Base-by-base conservation (phyloP, 1,140 invertebrate genomes). In the Drosophila busckii region DNA sequence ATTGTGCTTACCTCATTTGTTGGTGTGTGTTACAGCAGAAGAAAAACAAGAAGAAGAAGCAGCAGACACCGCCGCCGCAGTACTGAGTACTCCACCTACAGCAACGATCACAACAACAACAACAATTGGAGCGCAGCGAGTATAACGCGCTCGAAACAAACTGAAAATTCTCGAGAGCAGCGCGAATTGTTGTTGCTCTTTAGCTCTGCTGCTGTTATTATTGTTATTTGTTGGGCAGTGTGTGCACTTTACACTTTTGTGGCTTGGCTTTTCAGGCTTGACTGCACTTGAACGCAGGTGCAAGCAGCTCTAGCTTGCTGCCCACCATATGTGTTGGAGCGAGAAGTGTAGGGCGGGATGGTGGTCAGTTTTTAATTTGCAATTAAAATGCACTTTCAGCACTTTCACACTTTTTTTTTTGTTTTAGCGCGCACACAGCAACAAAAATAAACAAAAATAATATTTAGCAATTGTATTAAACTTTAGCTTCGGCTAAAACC, bases 201-300 rank as follows among this genome's bases (percentile, higher is more conserved):
- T 25, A 32, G 12, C 29, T 26, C 26, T 44, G 45, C 29, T 61
- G 29, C 12, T 25, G 65, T 28, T 58, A 44, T n/a, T n/a, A n/a
- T n/a, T n/a, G n/a, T n/a, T n/a, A n/a, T n/a, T n/a, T 46, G 12
- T 4, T 31, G 12, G 29, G 12, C 5, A 13, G 46, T 60, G 60
- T 49, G 40, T 76, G 71, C 71, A 78, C 73, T 80, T 78, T 78
- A 78, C 71, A 78, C 71, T 78, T 78, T 78, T 78, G 73, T 78
- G 71, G 71, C 71, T 76, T 73, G 49, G 49, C 48, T 65, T 17
- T 64, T 61, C 42, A 54, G 56, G 62, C 62, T 48, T 65, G 20
- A 65, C 48, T 65, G 62, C 22, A 15, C 34, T 37, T 25, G 15
- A 19, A 45, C 22, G 40, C 70, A 78, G 73, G 73, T 80, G 71